Evolutionary conservation across 2,888 invertebrate genomes (phyloP), one percentile per base, ranked within the genome.

Genomic region (Teleogryllus oceanicus): DNA sequence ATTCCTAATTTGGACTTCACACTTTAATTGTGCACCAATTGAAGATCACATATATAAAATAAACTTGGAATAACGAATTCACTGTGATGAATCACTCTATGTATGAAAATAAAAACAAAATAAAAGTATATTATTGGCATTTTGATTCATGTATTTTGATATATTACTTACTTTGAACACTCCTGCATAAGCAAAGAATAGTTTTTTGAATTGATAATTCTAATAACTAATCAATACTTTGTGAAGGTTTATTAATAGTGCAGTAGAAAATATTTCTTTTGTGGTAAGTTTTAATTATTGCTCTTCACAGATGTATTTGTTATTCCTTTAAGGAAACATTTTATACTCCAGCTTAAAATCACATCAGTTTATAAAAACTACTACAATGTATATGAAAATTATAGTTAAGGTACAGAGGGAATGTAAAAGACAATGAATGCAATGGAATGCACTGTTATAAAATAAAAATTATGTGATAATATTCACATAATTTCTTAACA

Each of bases 371-470:
- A 62, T 62, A 62, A 62, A 62, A 62, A 62, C 62, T 62, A 62
- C 62, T 62, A 62, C n/a, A 62, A 62, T 18, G 62, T 62, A 62
- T 62, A 13, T 62, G 13, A 62, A 62, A 62, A 62, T 62, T 62
- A 62, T 62, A 62, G 13, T 62, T 62, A 62, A 62, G 62, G 62
- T 62, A 62, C 62, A 62, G 13, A 62, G 62, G 62, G 62, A 62
- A 62, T 62, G 62, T 62, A 62, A 62, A 18, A 62, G 62, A 62
- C 62, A 62, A 62, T 62, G 62, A 62, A 62, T 62, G n/a, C 62
- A 62, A 62, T 62, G 62, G 62, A 62, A 62, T 62, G 62, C 62
- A 62, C n/a, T 62, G 62, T 62, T 62, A 62, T 62, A 62, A 62
- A 62, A 62, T 62, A 62, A 62, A 62, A 62, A 62, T 62, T 62